Evolutionary conservation across 2,797 vertebrate species (phyloP).

Genomic region (Pteronotus mesoamericanus): DNA sequence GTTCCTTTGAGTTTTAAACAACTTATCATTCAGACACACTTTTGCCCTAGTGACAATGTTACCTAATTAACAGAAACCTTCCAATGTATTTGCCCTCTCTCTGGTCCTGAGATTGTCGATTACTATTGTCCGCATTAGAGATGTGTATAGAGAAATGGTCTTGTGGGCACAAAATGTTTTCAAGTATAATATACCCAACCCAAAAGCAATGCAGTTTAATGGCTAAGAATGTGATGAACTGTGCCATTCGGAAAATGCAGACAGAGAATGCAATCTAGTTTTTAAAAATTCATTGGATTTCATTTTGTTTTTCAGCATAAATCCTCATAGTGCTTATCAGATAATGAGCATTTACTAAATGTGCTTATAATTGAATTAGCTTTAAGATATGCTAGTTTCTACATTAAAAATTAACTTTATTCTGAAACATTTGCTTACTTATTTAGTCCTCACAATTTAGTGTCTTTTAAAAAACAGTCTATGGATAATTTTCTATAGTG

Average conservation of each 20-base stretch:
- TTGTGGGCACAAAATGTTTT: not conserved
- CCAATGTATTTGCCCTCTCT: not conserved
- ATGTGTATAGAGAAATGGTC: not conserved
- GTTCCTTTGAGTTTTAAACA: slow-evolving; percentile 32
- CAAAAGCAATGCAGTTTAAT: not conserved
- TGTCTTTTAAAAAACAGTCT: not conserved
- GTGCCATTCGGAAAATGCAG: not conserved
- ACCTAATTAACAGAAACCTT: slow-evolving; percentile 44
- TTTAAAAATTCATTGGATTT: not conserved
- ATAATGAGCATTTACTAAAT: not conserved
- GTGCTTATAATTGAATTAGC: not conserved
- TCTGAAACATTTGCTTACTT: not conserved
- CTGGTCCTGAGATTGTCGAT: not conserved
- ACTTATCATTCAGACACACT: slow-evolving; percentile 29
- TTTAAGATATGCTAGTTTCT: not conserved
- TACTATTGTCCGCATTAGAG: slow-evolving; percentile 24
- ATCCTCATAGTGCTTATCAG: not conserved
- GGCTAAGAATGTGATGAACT: not conserved
- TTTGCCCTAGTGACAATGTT: slow-evolving; percentile 7
- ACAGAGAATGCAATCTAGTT: not conserved
- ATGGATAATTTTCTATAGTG: not conserved
- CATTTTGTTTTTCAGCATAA: not conserved
- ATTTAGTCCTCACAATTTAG: not conserved
- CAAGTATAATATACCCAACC: not conserved
- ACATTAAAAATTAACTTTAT: not conserved